Evolutionary conservation across 2,113 vertebrate genomes (phyloP), one percentile per base, ranked within the genome.

Genomic region (Orcinus orca): DNA sequence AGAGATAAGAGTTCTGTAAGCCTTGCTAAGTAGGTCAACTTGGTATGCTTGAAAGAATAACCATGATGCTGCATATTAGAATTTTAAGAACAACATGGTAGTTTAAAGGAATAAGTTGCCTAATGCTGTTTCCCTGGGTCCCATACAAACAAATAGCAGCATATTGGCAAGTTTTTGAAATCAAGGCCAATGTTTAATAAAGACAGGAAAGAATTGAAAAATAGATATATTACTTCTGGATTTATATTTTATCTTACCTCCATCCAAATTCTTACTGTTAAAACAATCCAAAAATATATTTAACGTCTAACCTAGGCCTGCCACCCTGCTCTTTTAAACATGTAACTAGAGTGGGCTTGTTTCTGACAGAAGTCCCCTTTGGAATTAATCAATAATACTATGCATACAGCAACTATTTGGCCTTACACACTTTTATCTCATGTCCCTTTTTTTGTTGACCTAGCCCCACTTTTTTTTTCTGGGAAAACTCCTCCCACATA

Each of bases 161-260:
- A 95, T 92, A 58, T 50, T 96, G 88, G 68, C 79, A 97, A 87
- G 80, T 26, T 90, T 70, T 95, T 94, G 47, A 68, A 90, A 73
- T 96, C 36, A 87, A 87, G 79, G 26, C n/a, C 73, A 83, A 74
- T 88, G 76, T 88, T 94, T 96, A 96, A 90, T 95, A 96, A 95
- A 94, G 36, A 53, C 63, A 95, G 67, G 21, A 94, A 94, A 76
- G 13, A 94, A 68, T 60, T 79, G 50, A 90, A 94, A 96, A 94
- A 87, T 84, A 55, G 80, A 88, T 84, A 84, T 90, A 84, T 83
- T 95, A 84, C 93, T 95, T 93, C 60, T 92, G 44, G 44, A 76
- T 94, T 96, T 95, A 74, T 21, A 92, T 95, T 93, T 86, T 95
- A 5, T 92, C 58, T 92, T 79, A 95, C 70, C 6, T 84, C 25